phyloP scores from a whole-genome alignment of 1,140 invertebrate genomes.

The Drosophila asahinai region DNA sequence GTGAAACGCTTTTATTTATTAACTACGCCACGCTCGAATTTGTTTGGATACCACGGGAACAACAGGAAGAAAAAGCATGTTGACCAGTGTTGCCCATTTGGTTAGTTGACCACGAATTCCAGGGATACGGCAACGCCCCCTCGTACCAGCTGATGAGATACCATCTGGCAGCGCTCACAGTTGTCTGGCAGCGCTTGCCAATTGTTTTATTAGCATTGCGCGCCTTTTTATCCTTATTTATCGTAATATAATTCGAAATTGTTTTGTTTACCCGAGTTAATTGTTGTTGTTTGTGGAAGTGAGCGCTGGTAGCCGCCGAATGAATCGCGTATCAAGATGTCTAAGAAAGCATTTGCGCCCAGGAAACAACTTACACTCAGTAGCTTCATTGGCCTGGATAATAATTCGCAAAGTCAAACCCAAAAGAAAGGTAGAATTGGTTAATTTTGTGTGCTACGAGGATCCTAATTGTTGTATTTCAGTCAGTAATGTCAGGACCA shows the following conservation, averaged over 20 bases:
- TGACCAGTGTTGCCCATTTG: not conserved
- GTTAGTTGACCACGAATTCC: not conserved
- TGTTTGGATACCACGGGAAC: slow-evolving; percentile 55
- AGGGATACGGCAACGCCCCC: not conserved
- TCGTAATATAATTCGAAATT: slow-evolving; percentile 7
- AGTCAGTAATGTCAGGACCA: slow-evolving; percentile 20
- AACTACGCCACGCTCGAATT: slow-evolving; percentile 52
- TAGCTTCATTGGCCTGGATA: slow-evolving; percentile 51
- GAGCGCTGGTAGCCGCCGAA: slow-evolving; percentile 88
- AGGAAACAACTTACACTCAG: slow-evolving; percentile 63
- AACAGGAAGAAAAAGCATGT: slow-evolving; percentile 69
- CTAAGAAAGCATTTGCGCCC: slow-evolving; percentile 12
- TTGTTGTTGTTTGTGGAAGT: slow-evolving; percentile 38
- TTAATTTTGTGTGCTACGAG: not conserved
- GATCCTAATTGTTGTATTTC: not conserved
- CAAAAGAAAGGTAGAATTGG: slow-evolving; percentile 15
- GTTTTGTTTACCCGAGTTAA: not conserved
- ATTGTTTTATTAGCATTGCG: slow-evolving; percentile 26
- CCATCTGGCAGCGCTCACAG: not conserved
- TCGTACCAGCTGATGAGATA: slow-evolving; percentile 34
- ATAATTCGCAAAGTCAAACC: slow-evolving; percentile 26
- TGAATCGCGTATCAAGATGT: slow-evolving; percentile 20
- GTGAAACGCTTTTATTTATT: slow-evolving; percentile 28
- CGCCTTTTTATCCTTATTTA: slow-evolving; percentile 27
- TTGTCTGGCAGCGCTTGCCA: not conserved